These are phyloP conservation scores for Augochlora pura DNA, from an alignment of 1,140 invertebrate genomes.

Conservation along the genomic window DNA sequence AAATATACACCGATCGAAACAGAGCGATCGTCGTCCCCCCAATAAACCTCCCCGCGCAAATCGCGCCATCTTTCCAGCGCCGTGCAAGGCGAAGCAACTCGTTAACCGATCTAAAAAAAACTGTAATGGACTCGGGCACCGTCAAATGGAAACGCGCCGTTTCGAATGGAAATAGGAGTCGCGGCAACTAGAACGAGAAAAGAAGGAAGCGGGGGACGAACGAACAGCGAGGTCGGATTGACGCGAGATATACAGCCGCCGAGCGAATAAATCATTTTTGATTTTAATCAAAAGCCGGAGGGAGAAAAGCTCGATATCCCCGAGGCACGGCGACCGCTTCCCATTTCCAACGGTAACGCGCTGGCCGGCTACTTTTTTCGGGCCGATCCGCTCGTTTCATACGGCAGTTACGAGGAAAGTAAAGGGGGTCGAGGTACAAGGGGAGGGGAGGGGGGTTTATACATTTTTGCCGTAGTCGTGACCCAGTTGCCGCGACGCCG, in stretches of 20 bases:
- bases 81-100: too few species aligned
- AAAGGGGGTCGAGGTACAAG: background rate
- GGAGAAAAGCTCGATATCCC: too few species aligned
- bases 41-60: too few species aligned
- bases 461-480: slow-evolving; percentile 21
- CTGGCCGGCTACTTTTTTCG: too few species aligned
- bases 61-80: too few species aligned
- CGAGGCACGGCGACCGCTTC: too few species aligned
- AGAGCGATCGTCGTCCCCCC: background rate
- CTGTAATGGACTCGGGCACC: slow-evolving; percentile 58
- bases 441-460: too few species aligned
- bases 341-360: too few species aligned
- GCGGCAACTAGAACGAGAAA: slow-evolving; percentile 19
- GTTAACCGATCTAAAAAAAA: slow-evolving; percentile 47
- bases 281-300: slow-evolving; percentile 62
- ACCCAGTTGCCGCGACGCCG: slow-evolving; percentile 19
- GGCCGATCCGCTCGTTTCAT: slow-evolving; percentile 3
- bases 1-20: too few species aligned
- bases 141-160: slow-evolving; percentile 50
- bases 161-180: slow-evolving; percentile 47
- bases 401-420: background rate
- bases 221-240: background rate
- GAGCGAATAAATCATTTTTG: slow-evolving; percentile 61
- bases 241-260: slow-evolving; percentile 15
- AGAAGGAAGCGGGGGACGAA: background rate